Evolutionary conservation across 2,113 vertebrate species (phyloP), one percentile per base, ranked within the genome.

Genomic region (Nyctereutes procyonoides): DNA sequence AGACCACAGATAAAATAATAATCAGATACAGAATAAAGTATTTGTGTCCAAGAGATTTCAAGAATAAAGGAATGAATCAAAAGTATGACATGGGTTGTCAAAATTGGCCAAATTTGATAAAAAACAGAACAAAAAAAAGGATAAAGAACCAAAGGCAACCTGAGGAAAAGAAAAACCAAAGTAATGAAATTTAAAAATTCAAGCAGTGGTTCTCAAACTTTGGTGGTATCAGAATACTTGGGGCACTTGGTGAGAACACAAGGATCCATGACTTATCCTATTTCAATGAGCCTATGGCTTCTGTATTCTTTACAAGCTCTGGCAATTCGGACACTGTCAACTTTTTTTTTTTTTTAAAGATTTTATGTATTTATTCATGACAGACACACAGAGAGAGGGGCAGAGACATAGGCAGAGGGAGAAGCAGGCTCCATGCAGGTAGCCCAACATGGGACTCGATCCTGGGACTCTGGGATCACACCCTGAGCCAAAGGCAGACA

Each of bases 61-160:
- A 81, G 62, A 97, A 80, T 67, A 97, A 95, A 95, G 55, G n/a
- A 77, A 94, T n/a, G 43, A 84, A 94, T 84, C 43, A 76, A 53
- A 92, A 90, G 12, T 20, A 51, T 15, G 48, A 92, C n/a, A 74
- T 80, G 67, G 10, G 22, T 38, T 84, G 60, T 35, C 22, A 65
- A 96, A 94, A 38, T 8, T 30, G 8, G 85, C 16, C 38, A 90
- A 90, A 90, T 86, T 51, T 89, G 48, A 83, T 80, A 93, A 92
- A 79, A 20, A 90, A 93, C 32, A 35, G 63, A 43, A 69, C 6
- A n/a, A 73, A 9, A 73, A 38, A 73, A 73, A 19, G 10, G 13
- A 86, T 77, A 93, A 92, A 73, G 30, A 93, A 93, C 35, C 63
- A 43, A 73, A 53, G 5, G 16, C 12, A 94, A 87, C 48, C 11